Base-by-base conservation (phyloP, 37 sponge, comb jelly and placozoan species). In the Chondrilla cf. caribensis region DNA sequence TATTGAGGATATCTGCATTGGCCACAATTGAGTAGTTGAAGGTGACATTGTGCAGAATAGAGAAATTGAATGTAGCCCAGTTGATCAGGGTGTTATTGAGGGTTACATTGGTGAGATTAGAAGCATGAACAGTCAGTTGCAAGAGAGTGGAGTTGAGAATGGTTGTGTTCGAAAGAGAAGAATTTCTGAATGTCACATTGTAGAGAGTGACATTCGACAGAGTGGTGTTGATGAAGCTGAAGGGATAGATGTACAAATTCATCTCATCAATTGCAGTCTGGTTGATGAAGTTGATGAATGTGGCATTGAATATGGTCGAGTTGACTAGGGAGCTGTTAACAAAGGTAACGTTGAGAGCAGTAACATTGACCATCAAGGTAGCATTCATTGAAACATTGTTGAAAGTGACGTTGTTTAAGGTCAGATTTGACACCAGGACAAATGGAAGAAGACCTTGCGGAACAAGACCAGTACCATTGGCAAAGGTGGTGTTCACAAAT, bases 401-500 rank as follows among this genome's bases (percentile, higher is more conserved):
- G 76, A 73, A 73, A n/a, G 44, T 43, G 21, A 42, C 44, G 43
- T 39, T 43, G 2, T 6, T 38, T 2, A 73, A 37, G 1, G 76
- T 39, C 21, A 42, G 2, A 40, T 73, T 73, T 40, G 41, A 36
- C 14, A 73, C 11, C 7, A 40, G 41, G 18, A 73, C 76, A 9
- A 41, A n/a, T 11, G 76, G 76, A 43, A 40, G 29, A 2, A 73
- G 2, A 6, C 29, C 6, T 9, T 29, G 7, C 9, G 24, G 38
- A 36, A 39, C n/a, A 22, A 39, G n/a, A 73, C 22, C 1, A 0
- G 76, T 73, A 22, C 41, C 41, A 38, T 39, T 73, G 44, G 44
- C 76, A n/a, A 73, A 42, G 7, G 76, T 73, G 44, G 76, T 73
- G 15, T 73, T 73, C n/a, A 73, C 76, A 7, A 73, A 40, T 2